phyloP scores from a whole-genome alignment of 1,140 invertebrate genomes.

The Tetramorium simillimum region DNA sequence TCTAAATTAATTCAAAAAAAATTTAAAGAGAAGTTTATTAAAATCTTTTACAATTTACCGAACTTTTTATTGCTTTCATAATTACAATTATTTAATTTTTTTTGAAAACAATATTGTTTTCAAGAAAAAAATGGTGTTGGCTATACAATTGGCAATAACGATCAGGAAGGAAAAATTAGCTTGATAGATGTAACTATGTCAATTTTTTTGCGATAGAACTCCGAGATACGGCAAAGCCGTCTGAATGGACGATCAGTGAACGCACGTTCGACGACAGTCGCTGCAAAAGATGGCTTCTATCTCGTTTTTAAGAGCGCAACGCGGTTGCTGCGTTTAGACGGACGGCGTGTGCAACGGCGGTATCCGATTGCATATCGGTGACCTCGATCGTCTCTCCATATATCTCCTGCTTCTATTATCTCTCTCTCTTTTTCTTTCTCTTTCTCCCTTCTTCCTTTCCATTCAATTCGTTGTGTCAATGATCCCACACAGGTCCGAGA shows the following conservation, averaged over 20 bases:
- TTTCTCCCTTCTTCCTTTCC: conserved; percentile 3
- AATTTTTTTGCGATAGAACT: not conserved
- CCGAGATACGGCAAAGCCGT: not conserved
- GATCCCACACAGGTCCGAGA: conserved; percentile 63
- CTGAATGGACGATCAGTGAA: not conserved
- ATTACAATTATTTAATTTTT: not conserved
- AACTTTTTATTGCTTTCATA: not conserved
- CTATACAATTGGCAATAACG: not conserved
- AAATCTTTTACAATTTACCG: not conserved
- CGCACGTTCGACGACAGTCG: not conserved
- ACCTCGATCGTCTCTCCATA: conserved; percentile 68
- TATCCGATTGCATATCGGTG: conserved; percentile 70
- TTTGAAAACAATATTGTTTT: not conserved
- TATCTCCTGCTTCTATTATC: conserved; percentile 18
- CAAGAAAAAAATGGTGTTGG: not conserved
- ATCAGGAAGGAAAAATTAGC: not conserved
- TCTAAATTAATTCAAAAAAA: not conserved
- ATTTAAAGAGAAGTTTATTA: not conserved
- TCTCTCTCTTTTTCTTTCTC: conserved; percentile 37
- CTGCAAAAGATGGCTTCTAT: conserved; percentile 27
- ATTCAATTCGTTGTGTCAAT: conserved; percentile 75
- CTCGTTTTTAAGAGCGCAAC: conserved; percentile 56
- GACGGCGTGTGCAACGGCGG: conserved; percentile 41
- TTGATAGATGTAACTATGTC: conserved; percentile 8
- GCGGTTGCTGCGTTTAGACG: conserved; percentile 39